These are phyloP conservation scores for Dysidea cf. avara DNA, from an alignment of 37 sponge, comb jelly and placozoan species.

Conservation along the genomic window DNA sequence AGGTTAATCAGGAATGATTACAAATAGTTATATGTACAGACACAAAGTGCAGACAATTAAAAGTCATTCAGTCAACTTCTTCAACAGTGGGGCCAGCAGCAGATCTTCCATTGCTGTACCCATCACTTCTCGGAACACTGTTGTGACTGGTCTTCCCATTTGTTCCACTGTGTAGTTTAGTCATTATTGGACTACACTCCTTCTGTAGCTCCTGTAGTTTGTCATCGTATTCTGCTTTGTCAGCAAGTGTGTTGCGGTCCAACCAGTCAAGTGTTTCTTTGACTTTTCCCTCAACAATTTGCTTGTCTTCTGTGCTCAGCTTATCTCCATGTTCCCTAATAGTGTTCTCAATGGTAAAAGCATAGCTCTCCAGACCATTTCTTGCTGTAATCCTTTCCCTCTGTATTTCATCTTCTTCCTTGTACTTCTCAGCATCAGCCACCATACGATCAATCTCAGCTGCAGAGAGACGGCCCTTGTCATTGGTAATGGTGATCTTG, in stretches of 20 bases:
- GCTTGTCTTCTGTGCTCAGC: conserved; percentile 54
- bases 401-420: conserved; percentile 73
- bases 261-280: conserved; percentile 61
- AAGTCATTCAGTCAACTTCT: conserved; percentile 66
- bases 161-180: conserved; percentile 57
- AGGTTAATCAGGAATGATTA: no score
- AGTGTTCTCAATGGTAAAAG: conserved; percentile 52
- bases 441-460: conserved; percentile 80
- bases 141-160: neutral
- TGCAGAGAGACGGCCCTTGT: conserved; percentile 65
- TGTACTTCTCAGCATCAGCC: conserved; percentile 78
- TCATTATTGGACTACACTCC: conserved; percentile 77
- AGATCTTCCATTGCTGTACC: no score
- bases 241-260: conserved; percentile 71
- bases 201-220: conserved; percentile 69
- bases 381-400: conserved; percentile 45
- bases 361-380: conserved; percentile 76
- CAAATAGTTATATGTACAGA: no score
- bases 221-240: conserved; percentile 71
- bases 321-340: conserved; percentile 53
- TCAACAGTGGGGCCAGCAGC: conserved; percentile 67
- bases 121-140: no score
- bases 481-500: conserved; percentile 84
- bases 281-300: conserved; percentile 39
- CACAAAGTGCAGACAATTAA: no score